Conservation (phyloP, 2,113 vertebrate species). For the Oncorhynchus mykiss region DNA sequence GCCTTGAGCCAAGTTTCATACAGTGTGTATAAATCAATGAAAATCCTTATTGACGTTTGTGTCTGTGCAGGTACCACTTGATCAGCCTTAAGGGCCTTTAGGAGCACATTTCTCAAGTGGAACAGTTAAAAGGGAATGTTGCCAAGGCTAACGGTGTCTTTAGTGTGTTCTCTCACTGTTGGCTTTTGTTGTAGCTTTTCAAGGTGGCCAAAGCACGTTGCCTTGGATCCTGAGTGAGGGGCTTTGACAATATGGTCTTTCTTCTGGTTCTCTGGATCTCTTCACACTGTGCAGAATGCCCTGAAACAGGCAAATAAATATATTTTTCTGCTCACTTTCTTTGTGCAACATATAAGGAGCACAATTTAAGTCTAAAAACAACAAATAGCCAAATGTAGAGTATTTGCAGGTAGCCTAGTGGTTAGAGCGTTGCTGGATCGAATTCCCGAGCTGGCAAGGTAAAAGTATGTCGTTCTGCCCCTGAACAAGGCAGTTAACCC, state of each 20-base stretch:
- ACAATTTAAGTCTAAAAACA: too few species aligned
- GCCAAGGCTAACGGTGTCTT: not conserved
- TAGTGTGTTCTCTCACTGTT: constrained; percentile 62
- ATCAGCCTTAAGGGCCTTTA: constrained; percentile 13
- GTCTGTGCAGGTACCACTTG: not conserved
- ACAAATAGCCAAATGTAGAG: not conserved
- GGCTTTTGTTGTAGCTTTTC: constrained; percentile 68
- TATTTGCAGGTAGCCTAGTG: not conserved
- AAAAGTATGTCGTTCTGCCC: too few species aligned
- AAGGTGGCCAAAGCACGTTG: constrained; percentile 55
- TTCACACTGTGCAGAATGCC: constrained; percentile 41
- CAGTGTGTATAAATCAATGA: not conserved
- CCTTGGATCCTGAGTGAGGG: constrained; percentile 54
- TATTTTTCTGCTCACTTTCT: not conserved
- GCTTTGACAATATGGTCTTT: constrained; percentile 68
- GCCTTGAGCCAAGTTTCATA: constrained; percentile 7
- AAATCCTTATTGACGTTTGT: constrained; percentile 17
- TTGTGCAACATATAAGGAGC: not conserved
- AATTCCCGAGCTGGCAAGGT: too few species aligned
- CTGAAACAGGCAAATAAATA: constrained; percentile 25
- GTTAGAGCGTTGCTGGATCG: too few species aligned
- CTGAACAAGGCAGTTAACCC: too few species aligned
- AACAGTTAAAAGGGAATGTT: constrained; percentile 19
- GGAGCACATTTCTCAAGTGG: constrained; percentile 4
- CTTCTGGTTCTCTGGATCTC: constrained; percentile 58